Evolutionary conservation across 2,888 invertebrate species (phyloP), one percentile per base, ranked within the genome.

Genomic region (Aricia artaxerxes): DNA sequence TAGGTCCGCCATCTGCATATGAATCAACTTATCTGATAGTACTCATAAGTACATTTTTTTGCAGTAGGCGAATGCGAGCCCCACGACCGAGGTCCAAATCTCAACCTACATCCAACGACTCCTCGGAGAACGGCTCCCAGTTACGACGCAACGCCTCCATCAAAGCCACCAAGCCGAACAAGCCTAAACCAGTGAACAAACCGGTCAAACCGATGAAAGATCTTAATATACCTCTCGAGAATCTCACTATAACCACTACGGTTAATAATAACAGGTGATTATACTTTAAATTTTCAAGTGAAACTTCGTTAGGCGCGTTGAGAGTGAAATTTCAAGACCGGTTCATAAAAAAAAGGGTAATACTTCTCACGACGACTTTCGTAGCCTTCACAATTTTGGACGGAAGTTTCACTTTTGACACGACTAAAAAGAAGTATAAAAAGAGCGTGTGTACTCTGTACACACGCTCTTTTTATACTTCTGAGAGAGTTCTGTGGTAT

Each of bases 81-180:
- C 88, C 88, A 0, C 87, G 92, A 0, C 93, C 92, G 0, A 90
- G 94, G 0, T 94, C 94, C 4, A 90, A 91, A 35, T 94, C 94
- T 0, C 93, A 94, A 82, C 93, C 94, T 0, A 84, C 90, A 0
- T 90, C 89, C 0, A 89, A 88, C 83, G 92, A 92, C 4, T 90
- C 92, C 0, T 82, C 87, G 0, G 91, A 92, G 78, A 89, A 86
- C 79, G 89, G 90, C 0, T 83, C 88, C 0, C 84, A 84, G n/a
- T 81, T 91, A 0, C 87, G 91, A 0, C 85, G 92, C 1, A 89
- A 90, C 81, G 92, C 91, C 0, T 92, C 92, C 0, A 88, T 88
- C 44, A 91, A 91, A 81, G 84, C 87, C 0, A 83, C 85, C 2
- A 88, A 87, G 82, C 81, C 82, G 78, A 85, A 38, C 16, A 76